phyloP scores from a whole-genome alignment of 2,797 vertebrate species.

The Sebastes nivosus region DNA sequence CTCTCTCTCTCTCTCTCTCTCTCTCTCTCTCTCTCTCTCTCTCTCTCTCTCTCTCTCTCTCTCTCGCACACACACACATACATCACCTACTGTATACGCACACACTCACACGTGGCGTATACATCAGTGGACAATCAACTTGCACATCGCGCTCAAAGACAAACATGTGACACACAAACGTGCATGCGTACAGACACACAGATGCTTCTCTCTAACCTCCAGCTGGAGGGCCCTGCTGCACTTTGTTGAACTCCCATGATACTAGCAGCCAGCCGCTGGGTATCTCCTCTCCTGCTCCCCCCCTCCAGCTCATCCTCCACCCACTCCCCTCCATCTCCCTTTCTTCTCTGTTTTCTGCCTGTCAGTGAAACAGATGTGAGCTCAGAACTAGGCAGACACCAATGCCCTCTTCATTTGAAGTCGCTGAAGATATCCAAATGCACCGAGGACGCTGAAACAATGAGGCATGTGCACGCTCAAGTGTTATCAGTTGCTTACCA shows the following conservation, averaged over 20 bases:
- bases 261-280: slow-evolving; percentile 43
- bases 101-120: neutral
- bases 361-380: slow-evolving; percentile 60
- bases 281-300: slow-evolving; percentile 30
- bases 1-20: neutral
- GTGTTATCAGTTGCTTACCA: slow-evolving; percentile 6
- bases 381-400: slow-evolving; percentile 25
- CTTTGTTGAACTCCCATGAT: slow-evolving; percentile 67
- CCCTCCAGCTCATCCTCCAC: slow-evolving; percentile 30
- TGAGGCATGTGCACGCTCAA: neutral
- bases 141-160: neutral
- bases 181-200: neutral
- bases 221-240: slow-evolving; percentile 56
- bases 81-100: neutral
- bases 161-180: neutral
- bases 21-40: neutral
- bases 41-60: neutral
- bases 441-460: neutral
- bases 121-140: slow-evolving; percentile 1
- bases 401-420: slow-evolving; percentile 21
- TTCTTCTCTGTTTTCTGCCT: slow-evolving; percentile 46
- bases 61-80: neutral
- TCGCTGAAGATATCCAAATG: neutral
- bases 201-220: slow-evolving; percentile 36
- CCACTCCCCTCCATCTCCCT: slow-evolving; percentile 29